phyloP scores from a whole-genome alignment of 1,140 invertebrate genomes.

The Bombus turneri region DNA sequence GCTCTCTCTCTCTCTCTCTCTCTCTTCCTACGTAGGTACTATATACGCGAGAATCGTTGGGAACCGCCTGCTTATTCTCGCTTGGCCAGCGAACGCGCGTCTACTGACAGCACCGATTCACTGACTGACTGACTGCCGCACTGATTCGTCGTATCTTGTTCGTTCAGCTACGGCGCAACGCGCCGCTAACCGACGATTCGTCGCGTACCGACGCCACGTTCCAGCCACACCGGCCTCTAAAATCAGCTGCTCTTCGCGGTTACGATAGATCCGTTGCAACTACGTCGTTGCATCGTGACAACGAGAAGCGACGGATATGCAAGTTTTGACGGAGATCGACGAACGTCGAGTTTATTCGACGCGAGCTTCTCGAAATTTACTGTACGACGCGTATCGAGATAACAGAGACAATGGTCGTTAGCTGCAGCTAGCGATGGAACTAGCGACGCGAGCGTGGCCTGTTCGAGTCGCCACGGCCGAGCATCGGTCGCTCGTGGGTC shows the following conservation, averaged over 20 bases:
- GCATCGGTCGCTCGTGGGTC: constrained; percentile 71
- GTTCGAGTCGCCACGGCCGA: constrained; percentile 62
- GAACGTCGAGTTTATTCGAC: too few relatives aligned
- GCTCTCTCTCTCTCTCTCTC: background rate
- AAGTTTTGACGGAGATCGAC: accelerated
- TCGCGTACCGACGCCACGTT: background rate
- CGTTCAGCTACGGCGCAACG: too few relatives aligned
- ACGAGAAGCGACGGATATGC: accelerated
- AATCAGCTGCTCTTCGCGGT: too few relatives aligned
- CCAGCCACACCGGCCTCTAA: background rate
- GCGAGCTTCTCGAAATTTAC: too few relatives aligned
- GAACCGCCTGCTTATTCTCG: too few relatives aligned
- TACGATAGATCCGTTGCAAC: too few relatives aligned
- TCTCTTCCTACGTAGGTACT: too few relatives aligned
- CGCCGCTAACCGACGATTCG: background rate
- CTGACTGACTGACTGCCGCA: background rate
- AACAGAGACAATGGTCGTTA: too few relatives aligned
- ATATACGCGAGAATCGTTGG: too few relatives aligned
- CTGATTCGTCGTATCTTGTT: background rate
- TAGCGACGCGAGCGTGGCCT: constrained; percentile 43
- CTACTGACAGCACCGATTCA: background rate
- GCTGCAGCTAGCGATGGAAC: background rate
- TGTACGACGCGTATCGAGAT: too few relatives aligned
- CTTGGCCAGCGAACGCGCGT: constrained; percentile 8
- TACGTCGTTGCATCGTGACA: too few relatives aligned